Conservation (phyloP, 1,140 invertebrate genomes). For the Musca domestica region DNA sequence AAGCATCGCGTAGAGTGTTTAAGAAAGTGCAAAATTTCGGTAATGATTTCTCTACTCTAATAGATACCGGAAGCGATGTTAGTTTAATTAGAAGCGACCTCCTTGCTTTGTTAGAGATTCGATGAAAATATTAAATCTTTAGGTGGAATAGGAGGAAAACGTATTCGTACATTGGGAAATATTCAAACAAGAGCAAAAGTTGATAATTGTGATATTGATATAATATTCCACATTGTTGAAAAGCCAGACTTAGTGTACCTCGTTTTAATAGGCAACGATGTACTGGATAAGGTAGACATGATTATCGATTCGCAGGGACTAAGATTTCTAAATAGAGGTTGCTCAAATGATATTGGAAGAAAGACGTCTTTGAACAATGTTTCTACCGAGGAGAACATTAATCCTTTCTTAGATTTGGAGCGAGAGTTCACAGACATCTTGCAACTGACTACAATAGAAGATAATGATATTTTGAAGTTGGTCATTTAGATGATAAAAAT, state of each 20-base stretch:
- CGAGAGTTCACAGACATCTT: no score
- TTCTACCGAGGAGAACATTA: not conserved
- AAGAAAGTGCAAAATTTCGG: not conserved
- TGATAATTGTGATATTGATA: not conserved
- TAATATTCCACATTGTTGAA: constrained; percentile 3
- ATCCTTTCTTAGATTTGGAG: no score
- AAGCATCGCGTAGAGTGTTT: not conserved
- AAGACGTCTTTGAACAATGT: not conserved
- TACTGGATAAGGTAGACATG: not conserved
- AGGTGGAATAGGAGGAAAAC: not conserved
- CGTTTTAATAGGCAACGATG: not conserved
- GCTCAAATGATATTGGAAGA: not conserved
- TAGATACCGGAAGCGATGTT: not conserved
- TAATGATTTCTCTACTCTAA: not conserved
- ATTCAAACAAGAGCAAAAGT: not conserved
- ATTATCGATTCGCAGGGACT: not conserved
- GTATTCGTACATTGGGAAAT: not conserved
- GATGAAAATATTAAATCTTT: not conserved
- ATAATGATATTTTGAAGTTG: no score
- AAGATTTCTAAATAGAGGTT: not conserved
- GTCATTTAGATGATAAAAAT: no score
- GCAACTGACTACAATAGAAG: no score
- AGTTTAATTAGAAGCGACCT: not conserved
- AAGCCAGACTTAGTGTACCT: not conserved
- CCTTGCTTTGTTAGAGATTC: not conserved